Evolutionary conservation across 2,888 invertebrate species (phyloP).

Genomic region (Pyrrhia umbra): DNA sequence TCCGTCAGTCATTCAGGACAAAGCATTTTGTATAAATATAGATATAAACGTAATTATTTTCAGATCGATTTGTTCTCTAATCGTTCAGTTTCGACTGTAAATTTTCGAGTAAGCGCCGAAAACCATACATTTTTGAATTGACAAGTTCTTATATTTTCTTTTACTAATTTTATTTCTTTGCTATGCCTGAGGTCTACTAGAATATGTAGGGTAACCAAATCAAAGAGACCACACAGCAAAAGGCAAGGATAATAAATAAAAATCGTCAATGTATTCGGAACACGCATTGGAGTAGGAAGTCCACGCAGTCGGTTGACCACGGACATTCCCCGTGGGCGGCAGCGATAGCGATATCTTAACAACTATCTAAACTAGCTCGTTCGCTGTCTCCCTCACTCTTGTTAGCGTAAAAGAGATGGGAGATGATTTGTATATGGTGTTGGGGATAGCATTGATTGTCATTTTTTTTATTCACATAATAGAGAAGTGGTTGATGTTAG

Average conservation of each 20-base stretch:
- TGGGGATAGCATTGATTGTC: conserved; percentile 48
- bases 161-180: neutral
- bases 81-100: too few species aligned
- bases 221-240: conserved; percentile 34
- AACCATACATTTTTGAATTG: too few species aligned
- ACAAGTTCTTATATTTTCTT: too few species aligned
- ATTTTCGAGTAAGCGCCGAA: too few species aligned
- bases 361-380: conserved; percentile 68
- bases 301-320: conserved; percentile 55
- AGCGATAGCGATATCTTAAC: conserved; percentile 72
- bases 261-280: conserved; percentile 44
- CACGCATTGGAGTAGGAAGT: conserved; percentile 70
- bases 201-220: neutral
- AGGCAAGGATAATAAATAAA: conserved; percentile 50
- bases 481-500: neutral
- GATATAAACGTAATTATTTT: too few species aligned
- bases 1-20: too few species aligned
- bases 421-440: conserved; percentile 48
- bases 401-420: conserved; percentile 26
- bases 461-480: conserved; percentile 31
- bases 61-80: too few species aligned
- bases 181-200: neutral
- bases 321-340: conserved; percentile 75
- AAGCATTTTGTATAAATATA: too few species aligned
- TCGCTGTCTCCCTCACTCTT: conserved; percentile 46